Conservation (phyloP, 2,888 invertebrate species). For the Norana najaformis region DNA sequence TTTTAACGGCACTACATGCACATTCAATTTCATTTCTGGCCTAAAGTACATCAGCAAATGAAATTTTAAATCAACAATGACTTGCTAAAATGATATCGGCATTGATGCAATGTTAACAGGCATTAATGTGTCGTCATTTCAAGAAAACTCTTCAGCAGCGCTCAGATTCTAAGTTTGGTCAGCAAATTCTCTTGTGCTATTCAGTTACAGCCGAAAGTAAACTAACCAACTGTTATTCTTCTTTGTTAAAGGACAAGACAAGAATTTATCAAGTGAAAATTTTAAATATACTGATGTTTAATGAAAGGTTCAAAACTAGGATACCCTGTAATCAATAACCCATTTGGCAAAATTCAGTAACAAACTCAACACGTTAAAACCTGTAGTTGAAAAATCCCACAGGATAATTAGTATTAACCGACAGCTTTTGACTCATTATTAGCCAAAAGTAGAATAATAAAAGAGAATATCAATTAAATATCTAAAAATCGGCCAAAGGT, state of each 20-base stretch:
- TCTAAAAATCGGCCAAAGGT: not conserved
- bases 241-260: not conserved
- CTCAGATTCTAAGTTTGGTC: not conserved
- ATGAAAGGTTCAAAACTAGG: not conserved
- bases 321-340: not conserved
- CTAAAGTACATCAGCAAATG: not conserved
- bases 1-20: not conserved
- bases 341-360: not conserved
- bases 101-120: not conserved
- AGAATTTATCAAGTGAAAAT: not conserved
- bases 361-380: not conserved
- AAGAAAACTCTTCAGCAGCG: too few species aligned
- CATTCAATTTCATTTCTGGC: not conserved
- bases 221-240: not conserved
- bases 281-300: not conserved
- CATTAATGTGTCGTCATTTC: not conserved
- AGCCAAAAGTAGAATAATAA: too few species aligned
- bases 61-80: slow-evolving; percentile 13
- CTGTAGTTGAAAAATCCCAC: not conserved
- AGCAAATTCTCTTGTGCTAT: not conserved
- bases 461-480: too few species aligned
- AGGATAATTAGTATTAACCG: not conserved
- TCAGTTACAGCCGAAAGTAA: not conserved
- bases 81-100: not conserved
- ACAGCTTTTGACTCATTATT: too few species aligned